Evolutionary conservation across 2,113 vertebrate species (phyloP).

Genomic region (Takifugu flavidus): DNA sequence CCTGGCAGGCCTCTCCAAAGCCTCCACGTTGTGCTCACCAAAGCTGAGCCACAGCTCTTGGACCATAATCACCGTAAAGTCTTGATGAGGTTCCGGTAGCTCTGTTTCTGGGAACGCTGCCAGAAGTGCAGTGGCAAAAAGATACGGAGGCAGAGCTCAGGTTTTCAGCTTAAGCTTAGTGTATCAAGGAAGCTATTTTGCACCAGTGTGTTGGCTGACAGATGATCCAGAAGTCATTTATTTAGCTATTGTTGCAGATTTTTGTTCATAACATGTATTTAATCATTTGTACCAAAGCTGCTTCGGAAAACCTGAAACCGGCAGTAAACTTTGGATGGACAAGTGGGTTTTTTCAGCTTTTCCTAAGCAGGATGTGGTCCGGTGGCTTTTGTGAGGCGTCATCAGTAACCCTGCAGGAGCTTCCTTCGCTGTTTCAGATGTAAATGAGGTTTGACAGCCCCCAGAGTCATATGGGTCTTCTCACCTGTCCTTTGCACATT

Average conservation of each 20-base stretch:
- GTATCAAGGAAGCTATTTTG: too few species aligned
- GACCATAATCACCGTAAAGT: constrained; percentile 14
- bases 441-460: constrained; percentile 45
- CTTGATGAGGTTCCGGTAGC: constrained; percentile 44
- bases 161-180: constrained; percentile 11
- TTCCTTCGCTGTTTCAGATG: constrained; percentile 62
- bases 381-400: too few species aligned
- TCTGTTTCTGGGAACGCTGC: constrained; percentile 53
- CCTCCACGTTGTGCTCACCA: constrained; percentile 36
- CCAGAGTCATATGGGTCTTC: neutral
- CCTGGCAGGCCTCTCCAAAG: too few species aligned
- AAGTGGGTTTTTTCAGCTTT: too few species aligned
- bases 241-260: too few species aligned
- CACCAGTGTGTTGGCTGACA: too few species aligned
- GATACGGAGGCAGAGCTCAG: constrained; percentile 10
- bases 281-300: too few species aligned
- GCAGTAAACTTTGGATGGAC: too few species aligned
- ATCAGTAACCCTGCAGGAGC: neutral
- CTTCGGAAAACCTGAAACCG: too few species aligned
- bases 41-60: constrained; percentile 36
- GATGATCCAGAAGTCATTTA: too few species aligned
- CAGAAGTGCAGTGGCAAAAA: constrained; percentile 29
- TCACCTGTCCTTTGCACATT: constrained; percentile 17
- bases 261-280: too few species aligned
- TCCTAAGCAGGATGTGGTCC: too few species aligned